Conservation (phyloP, 2,113 vertebrate genomes). For the Pleuronectes platessa region DNA sequence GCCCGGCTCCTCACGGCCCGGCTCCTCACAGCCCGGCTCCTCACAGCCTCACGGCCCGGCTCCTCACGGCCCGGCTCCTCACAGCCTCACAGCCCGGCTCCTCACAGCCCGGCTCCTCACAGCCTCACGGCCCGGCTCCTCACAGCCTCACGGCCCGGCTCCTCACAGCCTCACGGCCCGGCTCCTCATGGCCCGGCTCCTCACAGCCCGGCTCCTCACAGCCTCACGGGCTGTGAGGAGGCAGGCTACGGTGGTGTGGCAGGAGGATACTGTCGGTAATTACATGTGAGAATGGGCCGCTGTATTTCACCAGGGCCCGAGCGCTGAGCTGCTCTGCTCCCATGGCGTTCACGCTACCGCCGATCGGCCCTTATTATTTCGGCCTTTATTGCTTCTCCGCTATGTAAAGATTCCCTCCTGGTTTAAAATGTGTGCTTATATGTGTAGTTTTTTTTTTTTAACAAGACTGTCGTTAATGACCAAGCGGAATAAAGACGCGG, state of each 20-base stretch:
- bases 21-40: no score
- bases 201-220: no score
- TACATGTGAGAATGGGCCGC: constrained; percentile 41
- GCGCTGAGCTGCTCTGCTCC: constrained; percentile 23
- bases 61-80: background rate
- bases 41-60: background rate
- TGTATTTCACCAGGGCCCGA: constrained; percentile 12
- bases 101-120: no score
- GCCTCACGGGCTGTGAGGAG: no score
- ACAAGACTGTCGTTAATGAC: constrained; percentile 10
- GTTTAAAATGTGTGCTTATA: constrained; percentile 28
- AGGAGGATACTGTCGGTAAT: constrained; percentile 39
- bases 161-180: constrained; percentile 16
- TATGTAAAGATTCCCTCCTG: constrained; percentile 21
- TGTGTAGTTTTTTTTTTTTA: background rate
- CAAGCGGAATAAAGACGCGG: background rate
- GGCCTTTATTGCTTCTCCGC: constrained; percentile 37
- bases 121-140: no score
- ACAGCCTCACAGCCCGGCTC: constrained; percentile 15
- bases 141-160: no score
- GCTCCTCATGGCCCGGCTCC: no score
- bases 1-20: no score
- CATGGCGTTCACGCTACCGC: constrained; percentile 2
- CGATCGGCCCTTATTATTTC: constrained; percentile 30
- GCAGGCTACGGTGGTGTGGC: constrained; percentile 31